Evolutionary conservation across 1,140 invertebrate genomes (phyloP), one percentile per base, ranked within the genome.

Genomic region (Periplaneta americana): DNA sequence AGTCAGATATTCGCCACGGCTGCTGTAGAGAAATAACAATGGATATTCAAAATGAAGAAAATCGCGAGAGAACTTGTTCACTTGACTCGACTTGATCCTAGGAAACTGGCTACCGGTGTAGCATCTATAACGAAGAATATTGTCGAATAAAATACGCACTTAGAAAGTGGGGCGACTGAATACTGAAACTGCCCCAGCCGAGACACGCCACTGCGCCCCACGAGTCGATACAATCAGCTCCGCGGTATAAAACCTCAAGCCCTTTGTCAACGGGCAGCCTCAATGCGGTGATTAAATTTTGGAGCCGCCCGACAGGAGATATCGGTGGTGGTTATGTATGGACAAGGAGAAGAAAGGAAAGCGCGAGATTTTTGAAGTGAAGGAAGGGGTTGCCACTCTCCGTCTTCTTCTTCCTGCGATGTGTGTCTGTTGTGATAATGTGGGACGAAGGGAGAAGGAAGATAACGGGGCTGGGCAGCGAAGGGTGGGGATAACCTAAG

Each of bases 221-320:
- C 77, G n/a, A 78, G 77, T 37, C 77, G 77, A 78, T 78, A 78
- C 77, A 78, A 78, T 78, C 77, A 78, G 22, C 77, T 31, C 77
- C 5, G 39, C n/a, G 22, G 77, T 48, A 78, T 78, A 78, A 78
- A 78, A 37, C 77, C 34, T 31, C 77, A 39, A 28, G 36, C 3
- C n/a, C 77, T 48, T 34, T 78, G 77, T 78, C 77, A 48, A 17
- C 77, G 77, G 48, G 9, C 48, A 66, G 48, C 48, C 35, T 37
- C 34, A 80, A 80, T 74, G 66, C 79, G n/a, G 79, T 80, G 79
- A 80, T 80, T 80, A 80, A 80, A 80, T 80, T 80, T 80, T 34
- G 79, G 22, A 33, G 28, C 36, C 35, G 28, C 77, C 18, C 22
- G 48, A 9, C 28, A 77, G 33, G 35, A 77, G 75, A 77, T 34